These are phyloP conservation scores for Trilocha varians DNA, from an alignment of 2,888 invertebrate species.

Conservation along the genomic window DNA sequence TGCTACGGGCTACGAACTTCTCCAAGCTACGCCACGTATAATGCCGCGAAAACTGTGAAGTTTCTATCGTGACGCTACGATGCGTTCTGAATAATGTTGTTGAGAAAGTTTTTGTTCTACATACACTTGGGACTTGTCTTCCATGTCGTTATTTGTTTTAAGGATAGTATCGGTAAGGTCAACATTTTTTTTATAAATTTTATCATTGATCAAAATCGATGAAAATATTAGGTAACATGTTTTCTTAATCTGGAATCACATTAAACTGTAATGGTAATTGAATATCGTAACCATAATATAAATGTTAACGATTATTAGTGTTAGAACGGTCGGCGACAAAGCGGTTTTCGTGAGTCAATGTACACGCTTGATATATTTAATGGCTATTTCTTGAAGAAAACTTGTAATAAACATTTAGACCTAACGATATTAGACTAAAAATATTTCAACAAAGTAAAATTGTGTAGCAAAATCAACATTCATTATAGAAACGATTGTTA, in stretches of 20 bases:
- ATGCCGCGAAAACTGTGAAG: slow-evolving; percentile 43
- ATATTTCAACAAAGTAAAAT: too few species aligned
- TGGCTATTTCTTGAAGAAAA: background rate
- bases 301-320: background rate
- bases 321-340: background rate
- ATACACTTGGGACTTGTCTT: slow-evolving; percentile 70
- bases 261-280: background rate
- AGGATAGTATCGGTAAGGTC: slow-evolving; percentile 62
- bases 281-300: background rate
- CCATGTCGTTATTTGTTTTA: slow-evolving; percentile 70
- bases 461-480: too few species aligned
- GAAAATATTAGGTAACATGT: background rate
- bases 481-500: too few species aligned
- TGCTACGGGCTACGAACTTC: slow-evolving; percentile 42
- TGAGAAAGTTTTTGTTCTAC: slow-evolving; percentile 66
- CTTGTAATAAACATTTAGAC: too few species aligned
- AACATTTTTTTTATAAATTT: background rate
- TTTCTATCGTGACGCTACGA: slow-evolving; percentile 39
- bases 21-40: slow-evolving; percentile 19
- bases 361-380: background rate
- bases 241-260: background rate
- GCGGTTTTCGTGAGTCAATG: background rate
- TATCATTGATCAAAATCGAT: background rate
- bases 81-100: slow-evolving; percentile 68
- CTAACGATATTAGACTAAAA: too few species aligned